Evolutionary conservation across 1,140 invertebrate species (phyloP), one percentile per base, ranked within the genome.

Genomic region (Cotesia glomerata): DNA sequence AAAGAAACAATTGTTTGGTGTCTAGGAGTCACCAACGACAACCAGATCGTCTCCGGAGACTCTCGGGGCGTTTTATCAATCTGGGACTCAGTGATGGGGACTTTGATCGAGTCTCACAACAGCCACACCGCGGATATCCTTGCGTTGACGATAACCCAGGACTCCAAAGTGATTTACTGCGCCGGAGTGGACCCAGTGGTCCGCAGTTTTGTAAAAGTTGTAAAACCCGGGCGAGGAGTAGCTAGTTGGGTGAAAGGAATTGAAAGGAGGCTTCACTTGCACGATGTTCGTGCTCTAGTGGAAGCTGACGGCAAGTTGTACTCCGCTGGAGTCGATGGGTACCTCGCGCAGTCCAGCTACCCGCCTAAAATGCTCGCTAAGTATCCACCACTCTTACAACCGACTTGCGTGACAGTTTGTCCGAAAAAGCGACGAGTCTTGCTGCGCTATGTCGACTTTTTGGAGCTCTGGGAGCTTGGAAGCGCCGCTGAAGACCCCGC

Each of bases 21-120:
- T 80, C 80, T 98, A 8, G 90, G 90, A 9, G 90, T 97, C 0
- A 90, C 93, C 0, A 89, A 90, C 64, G 93, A 97, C 80, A 93
- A 96, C 77, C 92, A 92, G 16, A 91, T 98, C 52, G 90, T 97
- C n/a, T 94, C 93, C 74, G 96, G 96, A 0, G 97, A 98, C 83
- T 97, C 95, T 2, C 88, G 92, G 45, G 96, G 97, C 0, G 91
- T 91, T 80, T 88, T 96, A 0, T 93, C 92, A 39, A 93, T 98
- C 79, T 98, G 95, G 95, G 95, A 97, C 89, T 92, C 93, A 13
- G 89, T 90, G 59, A 84, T 91, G 45, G 95, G 94, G 13, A 91
- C 93, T 26, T 88, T 95, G 73, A 90, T 95, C 54, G 91, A 95
- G 81, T 90, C 89, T 64, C 91, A 92, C 73, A 90, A 92, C 72